These are phyloP conservation scores for Acrobasis consociella DNA, from an alignment of 2,888 invertebrate species.

Conservation along the genomic window DNA sequence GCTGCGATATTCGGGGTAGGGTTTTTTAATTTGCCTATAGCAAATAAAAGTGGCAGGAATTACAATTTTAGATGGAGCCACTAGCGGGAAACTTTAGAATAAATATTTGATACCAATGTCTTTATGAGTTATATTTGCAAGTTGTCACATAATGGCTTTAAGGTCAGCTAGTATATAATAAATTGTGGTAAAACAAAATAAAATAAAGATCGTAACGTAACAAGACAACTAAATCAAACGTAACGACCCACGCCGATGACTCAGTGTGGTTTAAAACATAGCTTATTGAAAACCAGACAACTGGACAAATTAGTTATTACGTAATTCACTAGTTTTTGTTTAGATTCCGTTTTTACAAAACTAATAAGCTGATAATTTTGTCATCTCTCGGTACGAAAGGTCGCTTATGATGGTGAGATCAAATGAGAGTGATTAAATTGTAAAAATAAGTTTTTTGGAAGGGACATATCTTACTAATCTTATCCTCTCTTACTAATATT, in stretches of 20 bases:
- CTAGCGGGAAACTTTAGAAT: no score
- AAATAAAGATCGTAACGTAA: conserved; percentile 12
- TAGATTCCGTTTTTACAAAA: not conserved
- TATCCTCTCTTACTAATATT: no score
- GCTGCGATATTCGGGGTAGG: no score
- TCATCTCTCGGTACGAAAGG: not conserved
- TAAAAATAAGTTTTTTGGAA: no score
- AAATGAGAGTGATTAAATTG: not conserved
- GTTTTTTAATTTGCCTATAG: no score
- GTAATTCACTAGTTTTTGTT: conserved; percentile 10
- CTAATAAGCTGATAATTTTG: not conserved
- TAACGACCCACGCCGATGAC: conserved; percentile 28
- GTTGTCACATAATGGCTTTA: conserved; percentile 11
- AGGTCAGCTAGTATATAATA: conserved; percentile 10
- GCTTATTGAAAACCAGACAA: conserved; percentile 10
- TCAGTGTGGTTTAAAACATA: conserved; percentile 22
- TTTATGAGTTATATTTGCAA: not conserved
- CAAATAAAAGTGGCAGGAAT: no score
- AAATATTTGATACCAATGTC: no score
- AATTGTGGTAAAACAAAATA: conserved; percentile 12
- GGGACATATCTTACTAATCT: no score
- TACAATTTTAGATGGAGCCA: no score
- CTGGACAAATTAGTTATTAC: conserved; percentile 8
- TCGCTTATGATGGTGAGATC: not conserved
- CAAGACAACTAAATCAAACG: conserved; percentile 21